Evolutionary conservation across 2,797 vertebrate species (phyloP), one percentile per base, ranked within the genome.

Genomic region (Enteromius treurensis): DNA sequence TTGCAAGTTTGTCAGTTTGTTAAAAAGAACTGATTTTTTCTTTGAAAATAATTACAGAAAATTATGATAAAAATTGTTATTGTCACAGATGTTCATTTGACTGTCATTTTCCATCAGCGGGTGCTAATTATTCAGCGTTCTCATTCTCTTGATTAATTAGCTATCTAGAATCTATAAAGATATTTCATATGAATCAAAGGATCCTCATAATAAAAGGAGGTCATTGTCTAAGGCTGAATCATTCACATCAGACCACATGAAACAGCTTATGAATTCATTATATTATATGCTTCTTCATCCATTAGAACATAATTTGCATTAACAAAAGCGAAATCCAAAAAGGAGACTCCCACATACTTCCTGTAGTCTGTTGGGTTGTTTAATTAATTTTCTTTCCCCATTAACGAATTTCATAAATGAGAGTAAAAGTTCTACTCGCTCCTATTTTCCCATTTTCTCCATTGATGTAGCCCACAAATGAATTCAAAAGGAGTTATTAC

Each of bases 401-500:
- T 74, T 74, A 74, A 58, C 5, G 9, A 51, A 42, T 58, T 69
- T 80, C 34, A 42, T 21, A 69, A 60, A 51, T 2, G 3, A 65
- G n/a, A 53, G 19, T 53, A 55, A 69, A 55, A 62, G 51, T 42
- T 47, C 58, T n/a, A 40, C 26, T 51, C 15, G 4, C 3, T 21
- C 23, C n/a, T 60, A 32, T 45, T 55, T 64, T 78, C 19, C 40
- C 21, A 82, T 67, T 51, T 53, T 82, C 21, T 76, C 29, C 60
- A 75, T 55, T 82, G 32, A 42, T 42, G 45, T 64, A 3, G 29
- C 34, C 5, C 10, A 53, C 32, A 65, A 7, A 51, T 65, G 15
- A 51, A 74, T 67, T 75, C 51, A 42, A 82, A 55, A 67, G 69
- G 55, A 64, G 69, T 58, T 64, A 73, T 64, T 81, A 74, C 69